These are phyloP conservation scores for Hypsibius dujardini DNA, from an alignment of 1,140 invertebrate genomes.

Conservation along the genomic window DNA sequence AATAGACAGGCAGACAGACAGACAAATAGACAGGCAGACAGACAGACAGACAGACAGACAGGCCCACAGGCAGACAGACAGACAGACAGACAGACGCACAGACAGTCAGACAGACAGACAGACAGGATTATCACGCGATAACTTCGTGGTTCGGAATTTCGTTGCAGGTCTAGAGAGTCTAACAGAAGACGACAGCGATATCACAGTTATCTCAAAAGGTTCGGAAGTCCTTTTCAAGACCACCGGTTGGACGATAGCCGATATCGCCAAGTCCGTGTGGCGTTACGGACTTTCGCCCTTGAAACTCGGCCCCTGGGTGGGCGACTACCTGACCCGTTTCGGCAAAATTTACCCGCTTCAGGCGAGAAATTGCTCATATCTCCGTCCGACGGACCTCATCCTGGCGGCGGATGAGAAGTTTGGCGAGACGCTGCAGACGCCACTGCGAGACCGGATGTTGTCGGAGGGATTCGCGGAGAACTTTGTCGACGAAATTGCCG, in stretches of 20 bases:
- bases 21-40: too few relatives aligned
- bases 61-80: too few relatives aligned
- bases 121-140: too few relatives aligned
- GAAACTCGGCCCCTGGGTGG: not conserved
- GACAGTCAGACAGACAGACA: too few relatives aligned
- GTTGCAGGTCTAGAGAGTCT: not conserved
- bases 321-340: not conserved
- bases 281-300: not conserved
- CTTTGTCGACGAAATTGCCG: slow-evolving; percentile 3
- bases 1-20: too few relatives aligned
- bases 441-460: not conserved
- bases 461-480: not conserved
- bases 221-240: not conserved
- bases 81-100: too few relatives aligned
- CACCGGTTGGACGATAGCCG: not conserved
- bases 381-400: not conserved
- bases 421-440: not conserved
- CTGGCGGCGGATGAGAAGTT: not conserved
- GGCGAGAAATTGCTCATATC: not conserved
- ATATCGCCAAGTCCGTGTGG: not conserved
- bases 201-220: not conserved
- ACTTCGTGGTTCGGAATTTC: not conserved
- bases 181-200: not conserved
- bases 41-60: too few relatives aligned
- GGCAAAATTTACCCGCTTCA: not conserved